A percentile compares a stretch with the other conserved stretches of the same genome.
Conservation (phyloP, 2,888 invertebrate species). For the Archips crataeganus region DNA sequence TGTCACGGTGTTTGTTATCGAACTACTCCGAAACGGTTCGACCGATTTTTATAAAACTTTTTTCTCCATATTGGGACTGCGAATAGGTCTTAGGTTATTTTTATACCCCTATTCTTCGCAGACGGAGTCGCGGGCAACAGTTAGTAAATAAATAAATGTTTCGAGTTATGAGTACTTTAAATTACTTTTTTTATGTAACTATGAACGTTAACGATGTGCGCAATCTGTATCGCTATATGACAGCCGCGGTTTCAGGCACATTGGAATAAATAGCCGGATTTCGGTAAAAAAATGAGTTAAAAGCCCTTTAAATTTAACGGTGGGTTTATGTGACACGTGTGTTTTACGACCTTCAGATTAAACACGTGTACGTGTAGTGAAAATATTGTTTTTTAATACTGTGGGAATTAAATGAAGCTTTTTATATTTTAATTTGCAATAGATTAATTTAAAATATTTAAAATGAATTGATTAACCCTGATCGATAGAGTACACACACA, state of each 20-base stretch:
- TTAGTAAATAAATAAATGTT: too few species aligned
- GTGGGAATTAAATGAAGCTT: not conserved
- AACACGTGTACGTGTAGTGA: not conserved
- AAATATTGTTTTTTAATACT: not conserved
- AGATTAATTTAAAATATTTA: too few species aligned
- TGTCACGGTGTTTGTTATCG: too few species aligned
- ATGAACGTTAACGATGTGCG: not conserved
- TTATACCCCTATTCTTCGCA: too few species aligned
- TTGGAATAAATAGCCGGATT: constrained; percentile 10
- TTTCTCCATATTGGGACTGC: too few species aligned
- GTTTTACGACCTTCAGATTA: not conserved
- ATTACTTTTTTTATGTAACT: not conserved
- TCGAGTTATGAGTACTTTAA: too few species aligned
- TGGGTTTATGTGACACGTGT: not conserved
- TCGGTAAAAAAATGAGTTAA: constrained; percentile 6
- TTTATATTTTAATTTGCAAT: not conserved
- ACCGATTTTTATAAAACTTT: too few species aligned
- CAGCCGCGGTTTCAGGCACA: not conserved
- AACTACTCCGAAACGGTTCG: too few species aligned
- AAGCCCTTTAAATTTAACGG: not conserved
- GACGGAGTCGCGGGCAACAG: too few species aligned
- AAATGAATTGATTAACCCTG: too few species aligned
- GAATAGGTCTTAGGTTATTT: too few species aligned
- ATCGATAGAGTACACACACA: too few species aligned
- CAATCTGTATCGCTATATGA: not conserved